Evolutionary conservation across 2,888 invertebrate genomes (phyloP).

Genomic region (Pediacus dermestoides): DNA sequence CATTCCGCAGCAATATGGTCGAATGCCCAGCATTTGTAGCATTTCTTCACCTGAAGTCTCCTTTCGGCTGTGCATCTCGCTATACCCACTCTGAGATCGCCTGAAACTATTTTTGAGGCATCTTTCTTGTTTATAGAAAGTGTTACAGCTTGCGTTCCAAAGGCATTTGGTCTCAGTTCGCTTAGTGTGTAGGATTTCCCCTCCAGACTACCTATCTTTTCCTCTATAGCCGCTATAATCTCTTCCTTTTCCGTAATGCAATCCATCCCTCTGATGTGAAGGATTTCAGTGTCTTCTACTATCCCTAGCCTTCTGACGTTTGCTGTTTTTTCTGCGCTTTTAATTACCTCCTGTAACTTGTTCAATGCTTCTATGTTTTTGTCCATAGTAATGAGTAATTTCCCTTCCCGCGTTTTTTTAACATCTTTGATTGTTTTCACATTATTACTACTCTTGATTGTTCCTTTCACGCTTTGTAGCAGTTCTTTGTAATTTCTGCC

Average conservation of each 20-base stretch:
- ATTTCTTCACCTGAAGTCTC: no score
- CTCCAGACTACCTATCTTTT: conserved; percentile 4
- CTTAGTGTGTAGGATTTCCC: conserved; percentile 2
- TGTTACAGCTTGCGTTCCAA: no score
- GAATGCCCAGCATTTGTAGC: no score
- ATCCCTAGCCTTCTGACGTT: conserved; percentile 2
- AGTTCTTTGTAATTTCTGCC: conserved; percentile 3
- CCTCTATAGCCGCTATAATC: background rate
- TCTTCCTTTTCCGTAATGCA: conserved; percentile 3
- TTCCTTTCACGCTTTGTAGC: background rate
- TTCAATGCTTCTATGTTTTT: conserved; percentile 5
- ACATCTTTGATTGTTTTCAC: conserved; percentile 3
- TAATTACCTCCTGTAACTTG: conserved; percentile 1
- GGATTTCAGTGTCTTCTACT: background rate
- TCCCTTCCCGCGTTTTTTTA: conserved; percentile 10
- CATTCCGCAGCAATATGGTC: no score
- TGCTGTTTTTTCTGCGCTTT: background rate
- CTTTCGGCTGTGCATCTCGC: no score
- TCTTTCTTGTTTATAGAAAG: no score
- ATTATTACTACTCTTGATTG: background rate
- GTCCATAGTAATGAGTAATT: conserved; percentile 10
- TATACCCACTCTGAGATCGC: no score
- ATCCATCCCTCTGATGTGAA: conserved; percentile 1
- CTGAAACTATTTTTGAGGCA: no score
- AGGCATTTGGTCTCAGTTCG: no score